phyloP scores from a whole-genome alignment of 37 sponge, comb jelly and placozoan genomes.

The Ephydatia muelleri region DNA sequence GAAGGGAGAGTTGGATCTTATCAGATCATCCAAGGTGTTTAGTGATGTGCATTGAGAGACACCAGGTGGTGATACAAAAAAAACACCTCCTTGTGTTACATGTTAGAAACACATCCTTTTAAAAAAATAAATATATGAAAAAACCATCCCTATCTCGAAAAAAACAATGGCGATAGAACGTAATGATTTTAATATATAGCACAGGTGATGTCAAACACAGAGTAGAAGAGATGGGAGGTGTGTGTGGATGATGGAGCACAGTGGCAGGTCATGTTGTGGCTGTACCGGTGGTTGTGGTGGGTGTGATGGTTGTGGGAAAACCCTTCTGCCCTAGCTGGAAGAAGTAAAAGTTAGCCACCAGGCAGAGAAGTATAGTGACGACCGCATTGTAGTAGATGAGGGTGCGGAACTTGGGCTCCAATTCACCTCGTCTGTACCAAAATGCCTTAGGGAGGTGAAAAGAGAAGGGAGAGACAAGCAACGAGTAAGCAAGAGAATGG shows the following conservation, averaged over 20 bases:
- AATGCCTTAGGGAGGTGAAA: constrained; percentile 37
- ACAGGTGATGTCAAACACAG: background rate
- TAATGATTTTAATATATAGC: too few relatives aligned
- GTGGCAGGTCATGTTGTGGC: background rate
- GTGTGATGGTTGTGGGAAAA: background rate
- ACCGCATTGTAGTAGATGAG: constrained; percentile 73
- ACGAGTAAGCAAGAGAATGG: background rate
- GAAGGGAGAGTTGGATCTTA: too few relatives aligned
- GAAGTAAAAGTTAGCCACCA: constrained; percentile 60
- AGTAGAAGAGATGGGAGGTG: background rate
- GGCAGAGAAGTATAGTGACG: constrained; percentile 55
- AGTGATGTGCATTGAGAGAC: too few relatives aligned
- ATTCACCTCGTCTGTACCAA: constrained; percentile 78
- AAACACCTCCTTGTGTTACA: too few relatives aligned
- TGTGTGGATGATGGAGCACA: background rate
- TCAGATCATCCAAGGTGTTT: too few relatives aligned
- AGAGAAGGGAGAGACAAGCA: background rate
- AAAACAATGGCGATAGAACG: too few relatives aligned
- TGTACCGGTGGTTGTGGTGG: background rate
- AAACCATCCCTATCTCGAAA: too few relatives aligned
- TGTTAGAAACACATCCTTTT: too few relatives aligned
- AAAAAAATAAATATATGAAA: too few relatives aligned
- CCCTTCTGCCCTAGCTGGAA: constrained; percentile 30
- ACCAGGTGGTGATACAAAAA: too few relatives aligned
- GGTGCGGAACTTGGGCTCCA: constrained; percentile 76